Evolutionary conservation across 2,797 vertebrate species (phyloP), one percentile per base, ranked within the genome.

Genomic region (Trachops cirrhosus): DNA sequence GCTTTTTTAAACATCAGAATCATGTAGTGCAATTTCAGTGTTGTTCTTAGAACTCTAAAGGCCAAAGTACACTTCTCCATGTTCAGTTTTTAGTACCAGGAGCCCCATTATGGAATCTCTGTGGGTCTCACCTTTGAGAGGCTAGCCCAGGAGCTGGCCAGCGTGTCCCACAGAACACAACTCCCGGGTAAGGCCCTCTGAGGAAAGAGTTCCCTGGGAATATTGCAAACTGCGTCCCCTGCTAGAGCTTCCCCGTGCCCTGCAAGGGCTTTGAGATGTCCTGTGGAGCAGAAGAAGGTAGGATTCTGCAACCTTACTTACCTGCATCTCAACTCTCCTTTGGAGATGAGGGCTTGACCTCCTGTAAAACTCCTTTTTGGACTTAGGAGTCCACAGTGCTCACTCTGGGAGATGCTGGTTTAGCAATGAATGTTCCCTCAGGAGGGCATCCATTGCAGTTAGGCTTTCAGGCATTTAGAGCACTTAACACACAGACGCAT

Each of bases 31-130:
- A 73, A 59, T 78, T 87, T 88, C 22, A 54, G 52, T 62, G 9
- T 88, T 82, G 46, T 95, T 79, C 79, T 88, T 71, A 92, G 84
- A 87, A 44, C 29, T 80, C 46, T 83, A 5, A 78, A 94, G 86
- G 73, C 34, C 71, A 50, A 37, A 64, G 32, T 73, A 77, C 48
- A 44, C n/a, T 88, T 96, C 73, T 84, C 54, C 19, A 71, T 9
- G 16, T 75, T 34, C 73, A 44, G 9, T 59, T 48, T 89, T 75
- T 89, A 57, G 15, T 67, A 74, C 44, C 29, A 50, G 54, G 90
- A 87, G 57, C 41, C 26, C 46, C 5, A 1, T 79, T 54, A 50
- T 10, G 29, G 48, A 15, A 44, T 84, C 34, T 87, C 34, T 46
- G 16, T 59, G 10, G 22, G 15, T 48, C 24, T n/a, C 37, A 14